Conservation (phyloP, 2,113 vertebrate genomes). For the Corythaixoides concolor region DNA sequence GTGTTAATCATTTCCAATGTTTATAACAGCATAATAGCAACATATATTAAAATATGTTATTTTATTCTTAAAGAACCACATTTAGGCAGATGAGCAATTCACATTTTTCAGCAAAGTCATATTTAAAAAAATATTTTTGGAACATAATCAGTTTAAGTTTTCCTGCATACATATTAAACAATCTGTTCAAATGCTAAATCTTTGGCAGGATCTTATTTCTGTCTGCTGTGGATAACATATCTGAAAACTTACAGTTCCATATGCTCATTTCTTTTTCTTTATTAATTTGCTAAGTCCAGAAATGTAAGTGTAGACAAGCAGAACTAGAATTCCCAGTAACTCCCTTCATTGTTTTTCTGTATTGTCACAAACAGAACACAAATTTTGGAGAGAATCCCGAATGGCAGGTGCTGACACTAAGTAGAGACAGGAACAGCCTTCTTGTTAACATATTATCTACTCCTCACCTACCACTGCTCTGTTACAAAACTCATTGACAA, state of each 20-base stretch:
- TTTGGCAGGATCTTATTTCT: background rate
- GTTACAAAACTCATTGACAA: conserved; percentile 61
- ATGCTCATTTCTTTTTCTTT: background rate
- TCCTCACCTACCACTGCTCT: conserved; percentile 59
- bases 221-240: background rate
- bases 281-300: background rate
- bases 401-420: conserved; percentile 65
- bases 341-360: conserved; percentile 11
- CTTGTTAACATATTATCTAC: conserved; percentile 63
- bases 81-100: background rate
- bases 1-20: conserved; percentile 26
- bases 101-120: background rate
- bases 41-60: background rate
- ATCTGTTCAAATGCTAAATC: background rate
- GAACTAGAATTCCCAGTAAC: background rate
- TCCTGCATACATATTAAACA: background rate
- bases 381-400: conserved; percentile 63
- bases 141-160: background rate
- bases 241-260: background rate
- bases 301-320: background rate
- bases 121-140: background rate
- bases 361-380: conserved; percentile 37
- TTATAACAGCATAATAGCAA: conserved; percentile 1
- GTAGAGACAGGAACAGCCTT: conserved; percentile 59
- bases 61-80: background rate